Evolutionary conservation across 2,797 vertebrate genomes (phyloP).

Genomic region (Ibycter americanus): DNA sequence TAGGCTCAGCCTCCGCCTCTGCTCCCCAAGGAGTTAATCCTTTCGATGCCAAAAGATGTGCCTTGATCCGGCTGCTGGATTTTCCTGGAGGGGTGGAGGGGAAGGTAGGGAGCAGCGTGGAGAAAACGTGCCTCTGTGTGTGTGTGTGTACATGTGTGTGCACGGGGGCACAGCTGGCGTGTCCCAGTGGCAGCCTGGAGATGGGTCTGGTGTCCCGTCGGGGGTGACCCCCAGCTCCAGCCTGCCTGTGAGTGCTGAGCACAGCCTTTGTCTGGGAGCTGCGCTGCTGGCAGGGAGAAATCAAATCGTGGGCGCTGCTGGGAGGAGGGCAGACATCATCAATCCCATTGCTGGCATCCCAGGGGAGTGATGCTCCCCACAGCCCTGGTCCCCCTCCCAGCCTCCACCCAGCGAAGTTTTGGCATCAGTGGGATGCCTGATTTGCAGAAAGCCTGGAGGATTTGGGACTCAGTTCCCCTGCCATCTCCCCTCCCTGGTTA

Average conservation of each 20-base stretch:
- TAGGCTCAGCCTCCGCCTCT: neutral
- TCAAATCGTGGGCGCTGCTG: neutral
- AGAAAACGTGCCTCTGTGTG: neutral
- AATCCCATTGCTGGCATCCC: neutral
- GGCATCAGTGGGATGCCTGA: neutral
- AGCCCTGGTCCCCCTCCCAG: neutral
- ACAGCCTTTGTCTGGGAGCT: slow-evolving; percentile 6
- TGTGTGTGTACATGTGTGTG: neutral
- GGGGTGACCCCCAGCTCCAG: neutral
- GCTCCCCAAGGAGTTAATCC: slow-evolving; percentile 22
- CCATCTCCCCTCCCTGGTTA: neutral
- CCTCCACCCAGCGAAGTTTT: neutral
- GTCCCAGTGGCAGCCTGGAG: neutral
- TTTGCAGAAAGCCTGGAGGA: neutral
- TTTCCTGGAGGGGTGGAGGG: neutral
- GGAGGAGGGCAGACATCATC: neutral
- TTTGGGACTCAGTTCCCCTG: neutral
- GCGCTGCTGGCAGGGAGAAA: neutral
- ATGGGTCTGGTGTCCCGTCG: neutral
- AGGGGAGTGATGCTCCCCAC: neutral
- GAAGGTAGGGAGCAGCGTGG: neutral
- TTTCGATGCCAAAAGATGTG: neutral
- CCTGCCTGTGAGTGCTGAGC: neutral
- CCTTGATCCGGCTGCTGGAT: neutral
- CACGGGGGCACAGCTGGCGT: neutral